These are phyloP conservation scores for Premnoplex brunnescens DNA, from an alignment of 2,797 vertebrate genomes.

Conservation along the genomic window DNA sequence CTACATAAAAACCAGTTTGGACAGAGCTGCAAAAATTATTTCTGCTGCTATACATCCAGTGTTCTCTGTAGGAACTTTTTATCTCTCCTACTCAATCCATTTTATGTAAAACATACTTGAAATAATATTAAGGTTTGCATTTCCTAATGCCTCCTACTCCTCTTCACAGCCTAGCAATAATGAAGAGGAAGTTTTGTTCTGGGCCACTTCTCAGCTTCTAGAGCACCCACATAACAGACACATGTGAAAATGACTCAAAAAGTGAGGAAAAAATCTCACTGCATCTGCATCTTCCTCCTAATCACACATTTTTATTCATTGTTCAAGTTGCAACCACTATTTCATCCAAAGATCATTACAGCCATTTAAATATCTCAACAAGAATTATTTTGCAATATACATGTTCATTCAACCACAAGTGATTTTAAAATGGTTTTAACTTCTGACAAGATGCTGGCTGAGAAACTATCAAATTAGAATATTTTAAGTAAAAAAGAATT, in stretches of 20 bases:
- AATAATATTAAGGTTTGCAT: background rate
- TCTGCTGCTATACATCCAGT: background rate
- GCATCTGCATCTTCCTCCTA: background rate
- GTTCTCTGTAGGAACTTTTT: background rate
- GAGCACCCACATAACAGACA: slow-evolving; percentile 7
- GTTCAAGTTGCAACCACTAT: background rate
- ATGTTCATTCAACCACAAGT: background rate
- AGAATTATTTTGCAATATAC: background rate
- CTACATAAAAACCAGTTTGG: background rate
- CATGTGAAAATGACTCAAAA: slow-evolving; percentile 45
- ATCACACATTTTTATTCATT: background rate
- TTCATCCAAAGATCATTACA: background rate
- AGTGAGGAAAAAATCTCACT: background rate
- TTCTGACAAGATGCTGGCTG: background rate
- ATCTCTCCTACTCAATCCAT: slow-evolving; percentile 1
- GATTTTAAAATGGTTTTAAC: background rate
- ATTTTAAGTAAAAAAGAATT: background rate
- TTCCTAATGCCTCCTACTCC: background rate
- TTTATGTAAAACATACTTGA: slow-evolving; percentile 10
- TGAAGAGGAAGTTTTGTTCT: slow-evolving; percentile 17
- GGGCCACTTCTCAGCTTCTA: background rate
- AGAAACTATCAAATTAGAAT: background rate
- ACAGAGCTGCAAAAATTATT: background rate
- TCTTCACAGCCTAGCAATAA: background rate
- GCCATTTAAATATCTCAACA: background rate